Conservation (phyloP, 2,888 invertebrate genomes). For the Steromphala cineraria region DNA sequence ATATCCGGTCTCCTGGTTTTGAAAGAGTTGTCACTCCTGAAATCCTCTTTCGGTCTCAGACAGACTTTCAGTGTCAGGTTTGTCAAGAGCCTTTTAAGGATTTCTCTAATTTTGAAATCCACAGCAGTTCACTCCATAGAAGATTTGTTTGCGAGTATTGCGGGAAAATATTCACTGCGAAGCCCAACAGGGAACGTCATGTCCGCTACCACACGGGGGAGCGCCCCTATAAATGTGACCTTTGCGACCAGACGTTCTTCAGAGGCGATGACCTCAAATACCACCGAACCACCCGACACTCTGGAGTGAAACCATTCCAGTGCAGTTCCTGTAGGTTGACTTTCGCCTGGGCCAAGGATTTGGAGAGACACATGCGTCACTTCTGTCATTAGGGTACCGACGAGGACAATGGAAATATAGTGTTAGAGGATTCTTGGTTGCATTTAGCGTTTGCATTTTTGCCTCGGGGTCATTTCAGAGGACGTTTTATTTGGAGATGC, state of each 20-base stretch:
- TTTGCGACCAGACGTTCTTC: slow-evolving; percentile 60
- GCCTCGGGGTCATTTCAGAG: too few relatives aligned
- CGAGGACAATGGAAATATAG: too few relatives aligned
- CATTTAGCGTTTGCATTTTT: too few relatives aligned
- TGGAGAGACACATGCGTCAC: slow-evolving; percentile 54
- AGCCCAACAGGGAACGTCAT: slow-evolving; percentile 73
- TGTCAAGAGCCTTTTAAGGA: slow-evolving; percentile 53
- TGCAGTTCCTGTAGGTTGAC: slow-evolving; percentile 53
- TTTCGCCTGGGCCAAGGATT: slow-evolving; percentile 59
- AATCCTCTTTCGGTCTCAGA: slow-evolving; percentile 50
- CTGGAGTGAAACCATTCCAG: slow-evolving; percentile 52
- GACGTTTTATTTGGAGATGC: too few relatives aligned
- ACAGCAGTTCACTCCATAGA: slow-evolving; percentile 66
- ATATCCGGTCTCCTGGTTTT: slow-evolving; percentile 47
- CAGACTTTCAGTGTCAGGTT: slow-evolving; percentile 39
- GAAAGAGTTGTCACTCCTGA: slow-evolving; percentile 59
- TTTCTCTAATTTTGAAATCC: slow-evolving; percentile 66
- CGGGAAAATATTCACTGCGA: slow-evolving; percentile 71
- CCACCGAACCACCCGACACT: slow-evolving; percentile 65
- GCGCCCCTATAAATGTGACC: slow-evolving; percentile 67
- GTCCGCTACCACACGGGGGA: slow-evolving; percentile 73
- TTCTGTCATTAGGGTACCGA: background rate
- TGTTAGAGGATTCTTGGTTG: too few relatives aligned
- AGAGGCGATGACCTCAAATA: slow-evolving; percentile 68
- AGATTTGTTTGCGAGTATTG: slow-evolving; percentile 71